Evolutionary conservation across 2,797 vertebrate species (phyloP), one percentile per base, ranked within the genome.

Genomic region (Microctenopoma steveboyesi): DNA sequence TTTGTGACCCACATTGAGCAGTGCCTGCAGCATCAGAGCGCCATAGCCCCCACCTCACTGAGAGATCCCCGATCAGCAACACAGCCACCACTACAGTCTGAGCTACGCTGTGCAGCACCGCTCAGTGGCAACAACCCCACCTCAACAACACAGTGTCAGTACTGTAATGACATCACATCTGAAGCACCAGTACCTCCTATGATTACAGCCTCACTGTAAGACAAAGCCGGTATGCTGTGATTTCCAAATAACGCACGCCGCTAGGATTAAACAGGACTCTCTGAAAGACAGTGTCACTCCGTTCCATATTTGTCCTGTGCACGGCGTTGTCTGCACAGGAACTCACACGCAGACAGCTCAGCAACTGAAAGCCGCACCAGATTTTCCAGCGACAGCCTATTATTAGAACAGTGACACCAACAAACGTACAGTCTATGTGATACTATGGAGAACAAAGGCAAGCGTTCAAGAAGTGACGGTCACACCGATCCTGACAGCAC

Each of bases 1-100:
- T 86, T 91, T 90, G 91, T 94, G 93, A 94, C 93, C 93, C 93
- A 94, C 89, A 94, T 94, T 92, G 89, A 92, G 89, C 80, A 78
- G 81, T 39, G 92, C 92, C 91, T 89, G 89, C 91, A 94, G 93
- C 89, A 89, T 88, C 85, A 74, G 77, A 89, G 87, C 77, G 77
- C 86, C 86, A 78, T 89, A 85, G 85, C 90, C 86, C 88, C 88
- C 86, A 7, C 90, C 89, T 83, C 59, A n/a, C 86, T 5, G 71
- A 91, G 91, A 91, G 87, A 86, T 87, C 83, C 89, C 91, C 73
- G 58, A 86, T 88, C 81, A 63, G 83, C 80, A 82, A 75, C 74
- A 79, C 85, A 78, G 58, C 83, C 72, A 35, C 74, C 27, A 60
- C 78, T 88, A 89, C 82, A 86, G 84, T 83, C 82, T 51, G 59